Evolutionary conservation across 2,113 vertebrate species (phyloP), one percentile per base, ranked within the genome.

Genomic region (Heloderma charlesbogerti): DNA sequence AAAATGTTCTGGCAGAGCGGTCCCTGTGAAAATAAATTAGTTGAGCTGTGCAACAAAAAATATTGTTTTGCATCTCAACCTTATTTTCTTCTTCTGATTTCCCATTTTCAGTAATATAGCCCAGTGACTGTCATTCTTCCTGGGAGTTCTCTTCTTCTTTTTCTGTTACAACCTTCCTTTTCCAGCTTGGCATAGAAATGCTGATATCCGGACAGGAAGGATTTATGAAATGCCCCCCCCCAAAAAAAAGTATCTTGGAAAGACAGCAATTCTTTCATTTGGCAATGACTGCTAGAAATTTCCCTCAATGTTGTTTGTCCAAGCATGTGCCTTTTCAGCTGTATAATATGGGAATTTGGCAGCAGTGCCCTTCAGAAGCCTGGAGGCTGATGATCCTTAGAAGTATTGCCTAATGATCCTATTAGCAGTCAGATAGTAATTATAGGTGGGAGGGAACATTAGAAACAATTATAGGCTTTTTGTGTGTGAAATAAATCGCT

Each of bases 161-260:
- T 20, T 77, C 2, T 75, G 69, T 78, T 88, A 85, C 31, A 77
- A 0, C 34, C 15, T 91, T 88, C 84, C 80, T 85, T 95, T 60
- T 90, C 10, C 83, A 88, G 77, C 15, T 92, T 8, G 29, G 66
- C 1, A 89, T 94, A 48, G 48, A 77, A 82, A 51, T 12, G 88
- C 29, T 60, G 80, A 84, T 84, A 90, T 90, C 80, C 69, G 34
- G 82, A 81, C 87, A 81, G 91, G 91, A 92, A 92, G 82, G 82
- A 81, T 89, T 79, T 89, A 90, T 80, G 83, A 86, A 90, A 86
- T 25, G 74, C 34, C 66, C 66, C 72, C 45, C 78, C 2, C 66
- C 86, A 80, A 88, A 86, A 3, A 43, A 86, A 86, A 86, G 22
- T 4, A 74, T 91, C 27, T 48, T 89, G 57, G 51, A 91, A 86